Percentiles rank a stretch among this genome's conserved stretches.
phyloP scores from a whole-genome alignment of 2,797 vertebrate species.

The Falco columbarius region DNA sequence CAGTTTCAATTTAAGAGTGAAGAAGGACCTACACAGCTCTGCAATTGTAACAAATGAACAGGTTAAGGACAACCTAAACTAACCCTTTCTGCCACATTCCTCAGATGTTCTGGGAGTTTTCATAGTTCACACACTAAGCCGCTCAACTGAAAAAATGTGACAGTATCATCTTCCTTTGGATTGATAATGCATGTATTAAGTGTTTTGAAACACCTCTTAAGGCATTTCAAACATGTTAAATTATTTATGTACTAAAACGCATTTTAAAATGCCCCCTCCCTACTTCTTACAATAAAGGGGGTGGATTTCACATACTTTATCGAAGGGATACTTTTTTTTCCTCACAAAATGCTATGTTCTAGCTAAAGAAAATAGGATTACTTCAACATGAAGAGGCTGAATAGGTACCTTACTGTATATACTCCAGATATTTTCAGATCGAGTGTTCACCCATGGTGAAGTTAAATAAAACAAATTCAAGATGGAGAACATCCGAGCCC shows the following conservation, averaged over 20 bases:
- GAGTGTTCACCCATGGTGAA: background rate
- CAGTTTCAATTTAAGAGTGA: background rate
- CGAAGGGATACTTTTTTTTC: background rate
- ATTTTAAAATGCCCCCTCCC: background rate
- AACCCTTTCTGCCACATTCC: background rate
- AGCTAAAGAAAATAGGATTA: background rate
- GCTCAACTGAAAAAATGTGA: background rate
- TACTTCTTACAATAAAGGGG: rapidly evolving
- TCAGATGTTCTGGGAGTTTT: background rate
- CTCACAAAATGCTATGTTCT: rapidly evolving
- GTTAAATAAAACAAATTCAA: background rate
- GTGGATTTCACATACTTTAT: background rate
- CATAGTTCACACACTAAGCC: background rate
- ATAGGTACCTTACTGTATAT: background rate
- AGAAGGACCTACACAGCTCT: background rate
- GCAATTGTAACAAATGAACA: background rate
- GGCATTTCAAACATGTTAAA: background rate
- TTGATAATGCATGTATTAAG: background rate
- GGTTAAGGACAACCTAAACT: background rate
- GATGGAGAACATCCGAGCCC: background rate
- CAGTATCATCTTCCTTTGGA: background rate
- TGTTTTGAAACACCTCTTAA: background rate
- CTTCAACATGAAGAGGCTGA: background rate
- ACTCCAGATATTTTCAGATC: background rate
- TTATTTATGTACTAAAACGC: rapidly evolving